Evolutionary conservation across 2,888 invertebrate genomes (phyloP).

Genomic region (Disparrhopalites patrizii): DNA sequence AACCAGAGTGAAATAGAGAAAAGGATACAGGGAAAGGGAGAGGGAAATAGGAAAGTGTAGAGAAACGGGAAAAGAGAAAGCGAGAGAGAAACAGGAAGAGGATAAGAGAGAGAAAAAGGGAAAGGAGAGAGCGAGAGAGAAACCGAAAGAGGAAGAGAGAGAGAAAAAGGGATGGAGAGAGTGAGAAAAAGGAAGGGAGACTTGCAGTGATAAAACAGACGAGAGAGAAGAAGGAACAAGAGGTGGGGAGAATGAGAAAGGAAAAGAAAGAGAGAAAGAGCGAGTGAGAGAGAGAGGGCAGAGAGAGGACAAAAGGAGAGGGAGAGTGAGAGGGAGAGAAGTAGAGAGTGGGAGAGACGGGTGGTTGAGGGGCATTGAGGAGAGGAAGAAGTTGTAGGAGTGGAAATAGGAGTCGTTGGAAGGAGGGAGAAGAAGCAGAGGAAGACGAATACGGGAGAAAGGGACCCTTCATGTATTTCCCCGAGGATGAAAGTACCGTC

Average conservation of each 20-base stretch:
- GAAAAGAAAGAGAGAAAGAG: constrained; percentile 3
- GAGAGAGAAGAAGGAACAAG: too few relatives aligned
- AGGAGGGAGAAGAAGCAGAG: not conserved
- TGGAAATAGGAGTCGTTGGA: not conserved
- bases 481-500: constrained; percentile 45
- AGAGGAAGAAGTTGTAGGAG: not conserved
- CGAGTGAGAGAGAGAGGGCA: constrained; percentile 31
- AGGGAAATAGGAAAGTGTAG: not conserved
- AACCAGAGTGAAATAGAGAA: not conserved
- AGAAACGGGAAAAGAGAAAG: too few relatives aligned
- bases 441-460: constrained; percentile 29
- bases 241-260: not conserved
- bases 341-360: not conserved
- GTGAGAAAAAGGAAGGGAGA: too few relatives aligned
- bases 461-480: constrained; percentile 47
- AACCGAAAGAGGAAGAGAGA: too few relatives aligned
- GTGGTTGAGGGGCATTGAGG: not conserved
- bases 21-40: constrained; percentile 2
- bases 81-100: not conserved
- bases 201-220: too few relatives aligned
- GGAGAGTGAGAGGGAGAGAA: constrained; percentile 7
- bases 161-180: too few relatives aligned
- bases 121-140: too few relatives aligned
- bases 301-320: constrained; percentile 35
- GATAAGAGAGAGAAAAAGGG: not conserved